Evolutionary conservation across 1,140 invertebrate species (phyloP).

Genomic region (Paraescarpia echinospica): DNA sequence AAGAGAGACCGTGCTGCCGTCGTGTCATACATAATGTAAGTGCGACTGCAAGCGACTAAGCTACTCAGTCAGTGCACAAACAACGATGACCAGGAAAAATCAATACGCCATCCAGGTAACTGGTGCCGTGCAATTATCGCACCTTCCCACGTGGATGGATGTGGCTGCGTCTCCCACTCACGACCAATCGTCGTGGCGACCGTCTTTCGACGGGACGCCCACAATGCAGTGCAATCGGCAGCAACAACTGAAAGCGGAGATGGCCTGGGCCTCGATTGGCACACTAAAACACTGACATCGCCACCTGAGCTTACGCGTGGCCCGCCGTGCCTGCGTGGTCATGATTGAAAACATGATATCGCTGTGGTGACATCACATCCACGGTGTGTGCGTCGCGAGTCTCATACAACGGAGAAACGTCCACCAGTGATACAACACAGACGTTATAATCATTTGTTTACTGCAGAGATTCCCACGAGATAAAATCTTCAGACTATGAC

Average conservation of each 20-base stretch:
- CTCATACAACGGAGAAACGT: not conserved
- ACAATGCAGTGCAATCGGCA: not conserved
- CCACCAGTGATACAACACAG: not conserved
- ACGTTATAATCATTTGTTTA: not conserved
- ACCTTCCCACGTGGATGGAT: not conserved
- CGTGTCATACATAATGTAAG: not conserved
- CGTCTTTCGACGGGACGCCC: not conserved
- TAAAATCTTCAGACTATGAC: not conserved
- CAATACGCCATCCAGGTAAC: not conserved
- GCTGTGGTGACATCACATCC: not conserved
- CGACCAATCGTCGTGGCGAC: not conserved
- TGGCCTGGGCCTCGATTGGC: not conserved
- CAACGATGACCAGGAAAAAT: not conserved
- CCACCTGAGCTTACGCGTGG: not conserved
- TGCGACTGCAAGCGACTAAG: not conserved
- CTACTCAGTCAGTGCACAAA: not conserved
- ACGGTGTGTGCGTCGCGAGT: not conserved
- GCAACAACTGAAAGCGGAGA: not conserved
- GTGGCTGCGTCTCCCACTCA: not conserved
- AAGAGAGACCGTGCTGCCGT: not conserved
- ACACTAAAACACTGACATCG: not conserved
- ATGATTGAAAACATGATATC: slow-evolving; percentile 2
- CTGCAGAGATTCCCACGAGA: not conserved
- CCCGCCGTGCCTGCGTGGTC: not conserved
- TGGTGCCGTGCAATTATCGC: not conserved